These are phyloP conservation scores for Drosophila aff. DNA, from an alignment of 1,140 invertebrate species.

Conservation along the genomic window DNA sequence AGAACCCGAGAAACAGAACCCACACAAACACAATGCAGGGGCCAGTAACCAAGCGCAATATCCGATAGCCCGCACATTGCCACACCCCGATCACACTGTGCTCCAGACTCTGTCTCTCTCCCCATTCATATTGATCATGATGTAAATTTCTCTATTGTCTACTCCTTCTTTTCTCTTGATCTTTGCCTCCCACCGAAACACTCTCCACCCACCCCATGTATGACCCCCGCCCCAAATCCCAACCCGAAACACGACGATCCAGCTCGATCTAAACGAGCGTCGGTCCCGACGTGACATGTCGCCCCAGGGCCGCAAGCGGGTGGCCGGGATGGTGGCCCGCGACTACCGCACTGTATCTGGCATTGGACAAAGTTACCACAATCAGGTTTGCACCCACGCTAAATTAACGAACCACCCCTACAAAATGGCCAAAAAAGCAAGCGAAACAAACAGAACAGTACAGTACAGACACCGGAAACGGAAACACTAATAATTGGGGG, in stretches of 20 bases:
- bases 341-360: constrained; percentile 86
- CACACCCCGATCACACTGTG: constrained; percentile 27
- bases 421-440: not conserved
- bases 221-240: constrained; percentile 19
- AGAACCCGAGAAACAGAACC: constrained; percentile 37
- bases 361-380: constrained; percentile 85
- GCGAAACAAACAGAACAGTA: constrained; percentile 51
- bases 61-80: constrained; percentile 34
- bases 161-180: constrained; percentile 62
- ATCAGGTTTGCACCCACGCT: constrained; percentile 84
- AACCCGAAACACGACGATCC: constrained; percentile 48
- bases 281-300: constrained; percentile 91
- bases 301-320: constrained; percentile 90
- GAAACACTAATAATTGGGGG: constrained; percentile 19
- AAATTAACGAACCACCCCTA: constrained; percentile 60
- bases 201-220: constrained; percentile 11
- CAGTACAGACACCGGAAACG: constrained; percentile 44
- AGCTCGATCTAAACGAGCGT: constrained; percentile 85
- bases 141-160: constrained; percentile 66
- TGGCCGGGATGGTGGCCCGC: constrained; percentile 88
- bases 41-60: constrained; percentile 2
- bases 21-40: constrained; percentile 53
- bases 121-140: constrained; percentile 62
- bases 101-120: constrained; percentile 22
- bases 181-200: constrained; percentile 30